These are phyloP conservation scores for Lytechinus pictus DNA, from an alignment of 35 echinoderm and acorn worm species.

Conservation along the genomic window DNA sequence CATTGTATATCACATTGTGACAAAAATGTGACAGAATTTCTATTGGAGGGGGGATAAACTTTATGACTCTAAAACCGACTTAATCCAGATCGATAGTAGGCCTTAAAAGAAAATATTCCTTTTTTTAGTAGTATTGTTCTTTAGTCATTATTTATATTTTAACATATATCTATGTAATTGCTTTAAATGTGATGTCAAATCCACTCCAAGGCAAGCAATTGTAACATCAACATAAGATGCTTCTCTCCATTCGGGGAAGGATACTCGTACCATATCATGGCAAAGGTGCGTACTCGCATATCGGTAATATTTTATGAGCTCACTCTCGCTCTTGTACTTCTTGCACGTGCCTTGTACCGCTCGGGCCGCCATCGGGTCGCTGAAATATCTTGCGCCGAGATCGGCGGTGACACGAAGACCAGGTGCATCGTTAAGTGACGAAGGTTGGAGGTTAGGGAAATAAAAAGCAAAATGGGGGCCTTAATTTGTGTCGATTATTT, in stretches of 20 bases:
- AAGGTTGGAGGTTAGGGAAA: neutral
- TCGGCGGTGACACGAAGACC: neutral
- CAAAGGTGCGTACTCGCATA: neutral
- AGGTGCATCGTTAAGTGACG: neutral
- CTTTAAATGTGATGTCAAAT: neutral
- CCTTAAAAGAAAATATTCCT: too few species aligned
- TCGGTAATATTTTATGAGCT: neutral
- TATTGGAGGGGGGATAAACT: too few species aligned
- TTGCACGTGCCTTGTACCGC: neutral
- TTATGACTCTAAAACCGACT: too few species aligned
- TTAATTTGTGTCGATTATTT: constrained; percentile 7
- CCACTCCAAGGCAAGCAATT: neutral
- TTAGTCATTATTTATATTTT: neutral
- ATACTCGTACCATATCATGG: neutral
- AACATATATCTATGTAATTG: neutral
- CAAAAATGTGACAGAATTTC: too few species aligned
- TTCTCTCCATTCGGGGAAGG: neutral
- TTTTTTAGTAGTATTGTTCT: too few species aligned
- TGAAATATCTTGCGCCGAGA: constrained; percentile 10
- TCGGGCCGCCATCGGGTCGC: neutral
- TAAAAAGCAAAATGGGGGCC: neutral
- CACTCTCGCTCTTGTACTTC: neutral
- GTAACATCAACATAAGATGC: neutral
- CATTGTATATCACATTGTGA: too few species aligned
- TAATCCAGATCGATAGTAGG: too few species aligned